A percentile compares a stretch with the other conserved stretches of the same genome.
These are phyloP conservation scores for Acrossocheilus fasciatus DNA, from an alignment of 2,797 vertebrate genomes.

Conservation along the genomic window DNA sequence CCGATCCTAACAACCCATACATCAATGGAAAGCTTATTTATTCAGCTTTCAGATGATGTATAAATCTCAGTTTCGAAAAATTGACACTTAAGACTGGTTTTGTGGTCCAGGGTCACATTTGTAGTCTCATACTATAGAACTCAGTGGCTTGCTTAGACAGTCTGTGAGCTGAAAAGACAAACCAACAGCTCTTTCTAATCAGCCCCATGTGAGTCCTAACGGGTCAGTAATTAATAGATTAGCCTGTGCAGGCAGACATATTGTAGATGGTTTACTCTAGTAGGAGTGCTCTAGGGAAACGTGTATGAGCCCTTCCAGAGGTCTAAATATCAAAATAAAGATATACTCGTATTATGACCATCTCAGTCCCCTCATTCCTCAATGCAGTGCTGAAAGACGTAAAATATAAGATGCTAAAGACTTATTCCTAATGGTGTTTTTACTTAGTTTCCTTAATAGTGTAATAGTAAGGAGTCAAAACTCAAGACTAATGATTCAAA, in stretches of 20 bases:
- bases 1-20: no score
- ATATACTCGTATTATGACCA: constrained; percentile 73
- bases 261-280: constrained; percentile 74
- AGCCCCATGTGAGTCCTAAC: constrained; percentile 81
- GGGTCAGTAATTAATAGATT: constrained; percentile 82
- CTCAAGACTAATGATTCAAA: background rate
- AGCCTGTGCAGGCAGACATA: constrained; percentile 76
- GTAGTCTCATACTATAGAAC: background rate
- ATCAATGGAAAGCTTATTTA: no score
- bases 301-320: constrained; percentile 63
- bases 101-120: background rate
- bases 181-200: constrained; percentile 81
- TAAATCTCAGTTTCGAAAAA: no score
- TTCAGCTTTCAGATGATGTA: no score
- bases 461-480: background rate
- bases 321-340: constrained; percentile 64
- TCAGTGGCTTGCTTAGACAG: constrained; percentile 8
- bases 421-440: background rate
- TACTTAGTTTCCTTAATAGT: background rate
- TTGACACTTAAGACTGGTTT: no score
- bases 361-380: constrained; percentile 45
- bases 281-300: constrained; percentile 67
- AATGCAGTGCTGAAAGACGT: constrained; percentile 5
- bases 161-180: constrained; percentile 67
- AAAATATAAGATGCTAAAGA: background rate